Conservation (phyloP, 2,797 vertebrate species). For the Xyrichtys novacula region DNA sequence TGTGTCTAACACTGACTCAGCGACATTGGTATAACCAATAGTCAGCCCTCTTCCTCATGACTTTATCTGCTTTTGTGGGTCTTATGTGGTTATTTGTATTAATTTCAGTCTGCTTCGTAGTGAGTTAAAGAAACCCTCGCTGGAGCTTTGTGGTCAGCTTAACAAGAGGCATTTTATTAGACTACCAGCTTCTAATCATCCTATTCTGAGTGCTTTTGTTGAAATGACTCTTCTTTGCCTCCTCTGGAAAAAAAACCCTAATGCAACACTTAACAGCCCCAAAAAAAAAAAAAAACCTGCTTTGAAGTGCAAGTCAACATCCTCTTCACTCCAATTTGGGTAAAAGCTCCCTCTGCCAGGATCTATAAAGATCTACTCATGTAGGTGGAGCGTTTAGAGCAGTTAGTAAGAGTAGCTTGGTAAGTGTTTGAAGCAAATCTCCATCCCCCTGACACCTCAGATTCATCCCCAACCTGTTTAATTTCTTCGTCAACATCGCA, state of each 20-base stretch:
- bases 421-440: slow-evolving; percentile 17
- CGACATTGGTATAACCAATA: not conserved
- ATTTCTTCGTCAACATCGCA: slow-evolving; percentile 6
- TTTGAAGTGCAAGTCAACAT: not conserved
- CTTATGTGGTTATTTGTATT: not conserved
- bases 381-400: not conserved
- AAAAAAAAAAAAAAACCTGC: not conserved
- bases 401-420: not conserved
- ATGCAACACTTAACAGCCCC: not conserved
- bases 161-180: not conserved
- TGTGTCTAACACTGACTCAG: too few relatives aligned
- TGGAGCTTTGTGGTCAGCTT: not conserved
- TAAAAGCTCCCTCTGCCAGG: not conserved
- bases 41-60: not conserved
- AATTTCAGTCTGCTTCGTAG: not conserved
- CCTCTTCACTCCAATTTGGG: slow-evolving; percentile 3
- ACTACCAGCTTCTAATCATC: not conserved
- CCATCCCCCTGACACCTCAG: not conserved
- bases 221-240: not conserved
- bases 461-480: slow-evolving; percentile 5
- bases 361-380: not conserved
- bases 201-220: not conserved
- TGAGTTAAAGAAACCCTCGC: not conserved
- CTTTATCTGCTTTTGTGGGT: not conserved
- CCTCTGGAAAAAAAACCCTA: not conserved